A percentile compares a stretch with the other conserved stretches of the same genome.
phyloP scores from a whole-genome alignment of 2,113 vertebrate genomes.

The Xenopus laevis region DNA sequence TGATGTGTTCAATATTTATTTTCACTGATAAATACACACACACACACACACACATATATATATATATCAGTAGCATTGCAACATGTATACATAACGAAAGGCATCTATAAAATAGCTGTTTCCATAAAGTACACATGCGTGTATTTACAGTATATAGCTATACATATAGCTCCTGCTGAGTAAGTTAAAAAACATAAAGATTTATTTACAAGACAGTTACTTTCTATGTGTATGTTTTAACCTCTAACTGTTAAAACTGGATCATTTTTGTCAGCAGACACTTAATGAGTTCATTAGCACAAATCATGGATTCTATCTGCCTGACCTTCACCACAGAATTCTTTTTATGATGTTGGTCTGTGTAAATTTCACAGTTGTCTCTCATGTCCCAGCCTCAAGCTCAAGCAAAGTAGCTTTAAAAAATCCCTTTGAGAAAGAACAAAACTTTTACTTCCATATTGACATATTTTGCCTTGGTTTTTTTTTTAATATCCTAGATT shows the following conservation, averaged over 20 bases:
- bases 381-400: not conserved
- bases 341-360: conserved; percentile 20
- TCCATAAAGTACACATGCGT: too few relatives aligned
- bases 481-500: too few relatives aligned
- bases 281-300: conserved; percentile 42
- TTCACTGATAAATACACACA: too few relatives aligned
- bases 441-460: too few relatives aligned
- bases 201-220: conserved; percentile 28
- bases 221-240: conserved; percentile 12
- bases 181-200: conserved; percentile 17
- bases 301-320: conserved; percentile 7
- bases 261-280: conserved; percentile 28
- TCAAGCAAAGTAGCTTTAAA: not conserved
- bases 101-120: too few relatives aligned
- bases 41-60: too few relatives aligned
- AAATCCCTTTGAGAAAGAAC: too few relatives aligned
- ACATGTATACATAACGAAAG: too few relatives aligned
- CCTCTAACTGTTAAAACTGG: conserved; percentile 21
- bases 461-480: too few relatives aligned
- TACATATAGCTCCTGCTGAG: not conserved
- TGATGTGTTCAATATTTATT: too few relatives aligned
- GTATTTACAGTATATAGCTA: too few relatives aligned
- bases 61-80: not conserved
- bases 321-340: conserved; percentile 18
- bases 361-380: conserved; percentile 1